Evolutionary conservation across 2,113 vertebrate genomes (phyloP).

Genomic region (Atlantisia rogersi): DNA sequence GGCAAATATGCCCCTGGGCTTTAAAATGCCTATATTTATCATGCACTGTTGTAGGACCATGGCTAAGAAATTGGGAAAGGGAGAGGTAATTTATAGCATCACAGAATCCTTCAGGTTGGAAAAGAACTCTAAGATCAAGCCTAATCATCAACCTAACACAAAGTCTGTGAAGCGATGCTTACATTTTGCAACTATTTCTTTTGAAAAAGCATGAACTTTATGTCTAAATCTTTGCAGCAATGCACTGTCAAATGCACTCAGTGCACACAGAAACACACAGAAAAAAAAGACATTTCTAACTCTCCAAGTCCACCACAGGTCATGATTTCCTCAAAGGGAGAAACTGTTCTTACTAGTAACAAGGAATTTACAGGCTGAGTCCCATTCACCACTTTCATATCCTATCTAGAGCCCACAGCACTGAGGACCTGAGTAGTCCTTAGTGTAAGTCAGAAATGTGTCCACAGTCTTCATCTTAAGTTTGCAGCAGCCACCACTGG

Average conservation of each 20-base stretch:
- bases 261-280: not conserved
- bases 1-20: rapidly evolving
- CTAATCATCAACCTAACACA: too few species aligned
- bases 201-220: not conserved
- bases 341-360: not conserved
- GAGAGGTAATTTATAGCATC: not conserved
- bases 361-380: not conserved
- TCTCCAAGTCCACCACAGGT: not conserved
- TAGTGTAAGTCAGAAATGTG: not conserved
- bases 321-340: not conserved
- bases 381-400: not conserved
- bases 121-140: too few species aligned
- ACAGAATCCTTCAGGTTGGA: too few species aligned
- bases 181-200: not conserved
- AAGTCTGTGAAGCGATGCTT: not conserved
- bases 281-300: not conserved
- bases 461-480: not conserved
- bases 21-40: not conserved
- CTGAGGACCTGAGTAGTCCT: not conserved
- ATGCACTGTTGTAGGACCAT: not conserved
- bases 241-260: not conserved
- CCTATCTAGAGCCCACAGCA: not conserved
- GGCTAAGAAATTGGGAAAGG: not conserved
- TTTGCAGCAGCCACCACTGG: not conserved
- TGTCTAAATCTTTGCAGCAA: not conserved